Evolutionary conservation across 2,888 invertebrate genomes (phyloP), one percentile per base, ranked within the genome.

Genomic region (Cantharis rufa): DNA sequence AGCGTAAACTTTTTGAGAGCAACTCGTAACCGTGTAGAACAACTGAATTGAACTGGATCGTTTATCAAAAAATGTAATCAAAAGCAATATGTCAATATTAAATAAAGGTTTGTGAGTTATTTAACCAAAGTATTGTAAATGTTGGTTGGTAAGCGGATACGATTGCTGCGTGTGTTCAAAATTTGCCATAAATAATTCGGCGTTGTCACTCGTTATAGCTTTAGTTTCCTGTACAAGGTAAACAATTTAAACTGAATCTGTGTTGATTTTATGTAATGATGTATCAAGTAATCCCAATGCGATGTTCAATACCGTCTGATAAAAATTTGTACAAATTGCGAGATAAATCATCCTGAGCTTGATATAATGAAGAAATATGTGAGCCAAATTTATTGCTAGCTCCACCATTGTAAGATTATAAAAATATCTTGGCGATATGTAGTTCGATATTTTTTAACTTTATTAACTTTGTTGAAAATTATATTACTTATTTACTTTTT

Each of bases 271-370:
- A 24, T 69, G 62, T 69, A 68, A 73, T 73, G 69, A 73, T 27
- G 69, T 69, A 28, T 69, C 68, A 62, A 69, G 73, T 73, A 73
- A 73, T 73, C 73, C 69, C 15, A 21, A 15, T 27, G 62, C 69
- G 73, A 73, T 69, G 73, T 73, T 62, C 68, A 48, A 62, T 62
- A 15, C 24, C 15, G 72, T 18, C 72, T 61, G 73, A 73, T 73
- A 73, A 73, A 73, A 73, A 73, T 73, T 69, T 68, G 73, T 73
- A 73, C 73, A 73, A 73, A 73, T 73, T 73, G 73, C 69, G 69
- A 69, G 73, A 68, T 73, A 73, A 73, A 73, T 73, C 73, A 69
- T 73, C 21, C 73, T 69, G 73, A 27, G 16, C 69, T 66, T 21
- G 73, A 66, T 69, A 73, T 73, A 69, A 73, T 73, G 69, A 73